A percentile compares a stretch with the other conserved stretches of the same genome.
Evolutionary conservation across 2,113 vertebrate genomes (phyloP).

Genomic region (Phyllostomus hastatus): DNA sequence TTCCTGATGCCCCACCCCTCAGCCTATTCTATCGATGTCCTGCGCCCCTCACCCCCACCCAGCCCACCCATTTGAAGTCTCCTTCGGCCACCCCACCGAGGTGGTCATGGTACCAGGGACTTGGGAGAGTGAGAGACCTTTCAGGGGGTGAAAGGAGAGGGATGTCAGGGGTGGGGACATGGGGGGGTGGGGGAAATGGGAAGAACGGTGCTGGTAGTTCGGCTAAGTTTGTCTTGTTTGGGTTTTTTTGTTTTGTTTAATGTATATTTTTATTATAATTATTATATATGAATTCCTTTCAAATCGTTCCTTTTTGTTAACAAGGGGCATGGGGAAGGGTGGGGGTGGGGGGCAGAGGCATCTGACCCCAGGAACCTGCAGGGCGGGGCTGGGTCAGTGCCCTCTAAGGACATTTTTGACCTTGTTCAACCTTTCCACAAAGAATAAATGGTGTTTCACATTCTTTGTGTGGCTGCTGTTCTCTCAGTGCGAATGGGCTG

Average conservation of each 20-base stretch:
- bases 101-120: slow-evolving; percentile 70
- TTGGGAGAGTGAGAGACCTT: slow-evolving; percentile 31
- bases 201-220: slow-evolving; percentile 76
- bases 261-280: slow-evolving; percentile 80
- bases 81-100: slow-evolving; percentile 40
- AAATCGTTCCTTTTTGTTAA: slow-evolving; percentile 76
- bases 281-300: slow-evolving; percentile 76
- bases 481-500: background rate
- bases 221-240: slow-evolving; percentile 74
- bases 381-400: slow-evolving; percentile 74
- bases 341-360: slow-evolving; percentile 57
- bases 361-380: slow-evolving; percentile 75
- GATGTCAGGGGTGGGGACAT: background rate
- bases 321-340: slow-evolving; percentile 54
- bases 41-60: background rate
- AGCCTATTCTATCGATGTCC: background rate
- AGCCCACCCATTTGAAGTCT: slow-evolving; percentile 47
- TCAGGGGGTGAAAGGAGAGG: background rate
- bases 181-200: background rate
- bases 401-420: slow-evolving; percentile 73
- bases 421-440: slow-evolving; percentile 76
- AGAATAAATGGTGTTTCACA: slow-evolving; percentile 76
- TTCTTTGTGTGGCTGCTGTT: slow-evolving; percentile 47
- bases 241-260: slow-evolving; percentile 71
- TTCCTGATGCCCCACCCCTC: background rate